These are phyloP conservation scores for Anoplophora glabripennis DNA, from an alignment of 1,140 invertebrate genomes.

Conservation along the genomic window DNA sequence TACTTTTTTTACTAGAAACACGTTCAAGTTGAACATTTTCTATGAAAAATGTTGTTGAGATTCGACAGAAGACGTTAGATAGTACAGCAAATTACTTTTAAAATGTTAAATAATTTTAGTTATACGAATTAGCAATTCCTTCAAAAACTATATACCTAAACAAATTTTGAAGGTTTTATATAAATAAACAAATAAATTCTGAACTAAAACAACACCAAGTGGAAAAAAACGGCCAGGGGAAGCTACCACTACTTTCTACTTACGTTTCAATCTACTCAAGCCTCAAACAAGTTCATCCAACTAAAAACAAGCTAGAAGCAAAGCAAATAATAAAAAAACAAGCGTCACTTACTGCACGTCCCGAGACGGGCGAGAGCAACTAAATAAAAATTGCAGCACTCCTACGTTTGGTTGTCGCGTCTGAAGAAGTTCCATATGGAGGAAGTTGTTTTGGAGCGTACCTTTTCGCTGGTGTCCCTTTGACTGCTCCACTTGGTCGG, in stretches of 20 bases:
- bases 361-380: slow-evolving; percentile 24
- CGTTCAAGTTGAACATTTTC: too few species aligned
- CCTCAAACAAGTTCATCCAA: not conserved
- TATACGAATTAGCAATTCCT: too few species aligned
- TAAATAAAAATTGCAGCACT: slow-evolving; percentile 35
- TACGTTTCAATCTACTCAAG: slow-evolving; percentile 5
- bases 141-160: too few species aligned
- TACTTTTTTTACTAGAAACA: too few species aligned
- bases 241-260: not conserved
- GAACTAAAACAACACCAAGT: too few species aligned
- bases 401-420: slow-evolving; percentile 49
- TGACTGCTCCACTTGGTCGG: slow-evolving; percentile 22
- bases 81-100: too few species aligned
- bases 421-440: slow-evolving; percentile 65
- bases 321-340: slow-evolving; percentile 41
- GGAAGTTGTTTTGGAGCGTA: slow-evolving; percentile 62
- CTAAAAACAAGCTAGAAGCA: slow-evolving; percentile 12
- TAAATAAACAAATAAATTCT: too few species aligned
- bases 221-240: too few species aligned
- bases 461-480: slow-evolving; percentile 54
- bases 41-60: too few species aligned
- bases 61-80: too few species aligned
- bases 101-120: too few species aligned
- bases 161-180: too few species aligned
- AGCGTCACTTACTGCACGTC: slow-evolving; percentile 45